phyloP scores from a whole-genome alignment of 2,888 invertebrate genomes.

The Orgyia antiqua region DNA sequence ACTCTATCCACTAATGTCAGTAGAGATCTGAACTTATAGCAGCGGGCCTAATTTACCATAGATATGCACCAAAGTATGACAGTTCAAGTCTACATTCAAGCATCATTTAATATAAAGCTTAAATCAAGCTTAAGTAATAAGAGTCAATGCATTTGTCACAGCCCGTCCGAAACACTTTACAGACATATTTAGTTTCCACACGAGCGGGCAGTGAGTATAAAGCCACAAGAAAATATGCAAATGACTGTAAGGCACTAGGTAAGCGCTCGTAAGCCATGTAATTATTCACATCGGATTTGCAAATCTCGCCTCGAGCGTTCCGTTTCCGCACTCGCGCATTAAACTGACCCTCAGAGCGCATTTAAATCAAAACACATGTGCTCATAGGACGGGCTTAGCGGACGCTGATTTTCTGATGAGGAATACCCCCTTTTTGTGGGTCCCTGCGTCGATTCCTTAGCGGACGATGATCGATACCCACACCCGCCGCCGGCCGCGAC shows the following conservation, averaged over 20 bases:
- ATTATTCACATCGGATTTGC: conserved; percentile 77
- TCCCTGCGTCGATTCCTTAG: conserved; percentile 77
- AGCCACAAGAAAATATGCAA: conserved; percentile 77
- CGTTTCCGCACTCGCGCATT: conserved; percentile 63
- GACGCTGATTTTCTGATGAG: conserved; percentile 73
- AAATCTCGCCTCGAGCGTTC: conserved; percentile 70
- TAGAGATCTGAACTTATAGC: no score
- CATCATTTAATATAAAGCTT: no score
- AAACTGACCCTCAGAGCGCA: conserved; percentile 70
- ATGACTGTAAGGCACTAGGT: conserved; percentile 76
- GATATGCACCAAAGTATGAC: no score
- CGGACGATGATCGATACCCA: conserved; percentile 74
- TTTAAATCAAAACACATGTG: conserved; percentile 77
- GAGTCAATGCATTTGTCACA: no score
- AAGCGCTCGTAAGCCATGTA: conserved; percentile 75
- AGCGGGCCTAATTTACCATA: no score
- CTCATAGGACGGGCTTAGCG: conserved; percentile 70
- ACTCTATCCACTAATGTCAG: no score
- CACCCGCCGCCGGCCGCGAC: conserved; percentile 63
- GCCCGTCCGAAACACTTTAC: conserved; percentile 19
- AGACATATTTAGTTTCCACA: conserved; percentile 38
- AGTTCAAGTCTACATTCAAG: no score
- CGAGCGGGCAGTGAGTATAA: conserved; percentile 42
- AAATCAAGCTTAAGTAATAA: no score
- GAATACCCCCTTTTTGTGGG: conserved; percentile 74